These are phyloP conservation scores for Pipra filicauda DNA, from an alignment of 2,113 vertebrate species.

Conservation along the genomic window DNA sequence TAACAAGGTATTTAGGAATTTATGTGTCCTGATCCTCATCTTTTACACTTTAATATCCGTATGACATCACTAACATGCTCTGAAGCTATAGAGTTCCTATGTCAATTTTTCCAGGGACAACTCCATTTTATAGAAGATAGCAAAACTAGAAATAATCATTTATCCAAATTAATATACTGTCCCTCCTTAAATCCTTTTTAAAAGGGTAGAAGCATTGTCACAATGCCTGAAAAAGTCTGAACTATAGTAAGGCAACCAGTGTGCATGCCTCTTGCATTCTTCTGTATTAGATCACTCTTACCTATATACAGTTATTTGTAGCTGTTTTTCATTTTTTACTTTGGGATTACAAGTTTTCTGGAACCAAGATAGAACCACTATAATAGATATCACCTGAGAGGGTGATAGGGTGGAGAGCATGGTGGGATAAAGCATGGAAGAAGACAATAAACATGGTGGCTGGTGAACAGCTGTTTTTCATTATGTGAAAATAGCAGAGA, in stretches of 20 bases:
- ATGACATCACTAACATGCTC: neutral
- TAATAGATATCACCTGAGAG: neutral
- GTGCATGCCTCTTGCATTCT: neutral
- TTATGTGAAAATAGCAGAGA: neutral
- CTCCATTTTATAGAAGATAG: neutral
- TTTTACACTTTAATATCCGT: neutral
- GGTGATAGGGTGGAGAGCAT: neutral
- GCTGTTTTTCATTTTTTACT: neutral
- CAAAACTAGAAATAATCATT: neutral
- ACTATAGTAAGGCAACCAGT: neutral
- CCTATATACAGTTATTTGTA: neutral
- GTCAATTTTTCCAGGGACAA: neutral
- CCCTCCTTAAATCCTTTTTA: neutral
- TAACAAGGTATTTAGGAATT: neutral
- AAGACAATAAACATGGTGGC: neutral
- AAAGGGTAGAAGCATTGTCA: neutral
- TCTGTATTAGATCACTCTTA: neutral
- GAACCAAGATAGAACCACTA: neutral
- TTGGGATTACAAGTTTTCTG: neutral
- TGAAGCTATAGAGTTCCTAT: neutral
- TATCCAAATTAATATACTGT: neutral
- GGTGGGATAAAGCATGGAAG: neutral
- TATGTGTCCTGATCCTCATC: neutral
- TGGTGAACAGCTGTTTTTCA: neutral
- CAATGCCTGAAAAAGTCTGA: neutral